Conservation (phyloP, 2,888 invertebrate genomes). For the Lucinisca nassula region DNA sequence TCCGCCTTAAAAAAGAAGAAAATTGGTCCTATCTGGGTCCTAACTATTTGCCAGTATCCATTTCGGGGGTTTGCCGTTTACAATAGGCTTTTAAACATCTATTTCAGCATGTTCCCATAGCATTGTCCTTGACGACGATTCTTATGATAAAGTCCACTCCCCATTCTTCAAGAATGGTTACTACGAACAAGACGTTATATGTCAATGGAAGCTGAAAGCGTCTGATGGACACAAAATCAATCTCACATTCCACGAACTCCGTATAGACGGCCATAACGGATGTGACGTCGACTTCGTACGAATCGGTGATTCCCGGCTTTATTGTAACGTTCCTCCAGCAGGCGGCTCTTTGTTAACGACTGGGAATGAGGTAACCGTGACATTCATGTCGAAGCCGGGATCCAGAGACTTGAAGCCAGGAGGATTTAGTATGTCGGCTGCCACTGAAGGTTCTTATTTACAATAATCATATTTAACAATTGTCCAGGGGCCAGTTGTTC, state of each 20-base stretch:
- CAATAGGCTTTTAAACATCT: too few species aligned
- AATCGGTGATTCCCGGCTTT: slow-evolving; percentile 36
- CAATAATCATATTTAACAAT: too few species aligned
- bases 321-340: slow-evolving; percentile 28
- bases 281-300: slow-evolving; percentile 52
- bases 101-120: slow-evolving; percentile 62
- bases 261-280: slow-evolving; percentile 26
- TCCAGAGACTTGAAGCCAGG: slow-evolving; percentile 33
- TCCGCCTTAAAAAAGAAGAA: too few species aligned
- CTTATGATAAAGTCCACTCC: slow-evolving; percentile 50
- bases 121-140: slow-evolving; percentile 48
- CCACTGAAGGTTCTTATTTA: slow-evolving; percentile 51
- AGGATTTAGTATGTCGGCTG: slow-evolving; percentile 55
- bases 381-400: slow-evolving; percentile 56
- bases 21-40: too few species aligned
- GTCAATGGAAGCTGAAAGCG: slow-evolving; percentile 59
- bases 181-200: slow-evolving; percentile 64
- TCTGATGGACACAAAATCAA: slow-evolving; percentile 56
- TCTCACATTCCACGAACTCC: slow-evolving; percentile 40
- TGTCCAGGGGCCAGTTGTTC: too few species aligned
- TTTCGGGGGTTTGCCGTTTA: too few species aligned
- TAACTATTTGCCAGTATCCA: too few species aligned
- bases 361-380: slow-evolving; percentile 33
- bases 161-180: slow-evolving; percentile 54
- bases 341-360: slow-evolving; percentile 26